phyloP scores from a whole-genome alignment of 2,113 vertebrate genomes.

The Esox niger region DNA sequence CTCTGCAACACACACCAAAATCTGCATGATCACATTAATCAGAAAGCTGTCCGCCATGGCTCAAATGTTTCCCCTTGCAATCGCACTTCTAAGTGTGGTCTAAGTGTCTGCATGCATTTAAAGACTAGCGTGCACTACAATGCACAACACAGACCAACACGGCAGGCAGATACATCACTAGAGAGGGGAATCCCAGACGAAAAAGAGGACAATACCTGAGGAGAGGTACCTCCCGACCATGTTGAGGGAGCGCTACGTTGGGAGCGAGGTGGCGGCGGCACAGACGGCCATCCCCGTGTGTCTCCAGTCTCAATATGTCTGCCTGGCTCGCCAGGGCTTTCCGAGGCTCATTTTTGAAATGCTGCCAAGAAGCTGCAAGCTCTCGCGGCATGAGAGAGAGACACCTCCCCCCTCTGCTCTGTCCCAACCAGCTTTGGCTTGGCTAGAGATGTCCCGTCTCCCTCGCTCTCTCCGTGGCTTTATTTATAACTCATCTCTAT shows the following conservation, averaged over 20 bases:
- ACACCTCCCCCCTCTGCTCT: not conserved
- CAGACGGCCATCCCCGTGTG: not conserved
- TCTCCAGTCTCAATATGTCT: not conserved
- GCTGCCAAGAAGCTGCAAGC: not conserved
- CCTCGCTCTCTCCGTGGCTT: not conserved
- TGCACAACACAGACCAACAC: too few species aligned
- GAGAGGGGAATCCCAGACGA: not conserved
- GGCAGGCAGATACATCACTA: not conserved
- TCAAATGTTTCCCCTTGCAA: too few species aligned
- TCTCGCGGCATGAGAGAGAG: too few species aligned
- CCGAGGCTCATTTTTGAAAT: not conserved
- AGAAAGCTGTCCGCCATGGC: too few species aligned
- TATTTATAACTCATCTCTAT: not conserved
- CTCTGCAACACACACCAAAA: not conserved
- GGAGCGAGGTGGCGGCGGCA: not conserved
- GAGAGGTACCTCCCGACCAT: not conserved
- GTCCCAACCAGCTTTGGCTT: not conserved
- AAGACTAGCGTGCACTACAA: too few species aligned
- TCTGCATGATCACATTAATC: too few species aligned
- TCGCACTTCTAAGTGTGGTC: too few species aligned
- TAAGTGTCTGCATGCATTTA: too few species aligned
- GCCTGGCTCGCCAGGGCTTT: not conserved
- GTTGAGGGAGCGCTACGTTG: not conserved
- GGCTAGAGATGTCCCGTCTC: not conserved
- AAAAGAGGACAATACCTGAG: not conserved